Base-by-base conservation (phyloP, 2,113 vertebrate genomes). In the Tetrax tetrax region DNA sequence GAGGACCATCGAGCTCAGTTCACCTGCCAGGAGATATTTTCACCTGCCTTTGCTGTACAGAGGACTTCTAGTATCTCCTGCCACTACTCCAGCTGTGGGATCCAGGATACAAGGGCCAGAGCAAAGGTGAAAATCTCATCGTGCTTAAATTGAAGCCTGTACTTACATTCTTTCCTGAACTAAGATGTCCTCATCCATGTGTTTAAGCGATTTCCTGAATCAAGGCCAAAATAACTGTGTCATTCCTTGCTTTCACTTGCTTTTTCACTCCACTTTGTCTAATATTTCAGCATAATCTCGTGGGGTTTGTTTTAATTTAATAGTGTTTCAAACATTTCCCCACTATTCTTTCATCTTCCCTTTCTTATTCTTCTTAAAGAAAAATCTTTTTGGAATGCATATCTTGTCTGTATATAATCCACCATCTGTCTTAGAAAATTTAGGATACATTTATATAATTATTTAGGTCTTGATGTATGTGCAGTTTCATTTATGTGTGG, bases 381-480 rank as follows among this genome's bases (percentile, higher is more conserved):
- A 94, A 90, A 82, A 59, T 89, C 6, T 84, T 97, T 94, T 93
- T 92, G 69, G 90, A 96, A 96, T 94, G 71, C 82, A 53, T 95
- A 82, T 83, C 57, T 93, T 91, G 90, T 92, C 87, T 94, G n/a
- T 92, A 61, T 95, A 70, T 71, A 74, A 96, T 93, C 71, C 24
- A 82, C 85, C 85, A 95, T 96, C 97, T 97, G 90, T 90, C 87
- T 98, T 24, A 16, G 95, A 89, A 97, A 96, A 87, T 78, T 85
- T 75, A 96, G 71, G 95, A 90, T 76, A 90, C 74, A 69, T 97
- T 97, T 93, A 95, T 86, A 90, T 83, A 85, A 92, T 95, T 97
- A 97, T 96, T 97, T 97, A 96, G 78, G 50, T 93, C 93, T 95
- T 91, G 87, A 97, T 95, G 72, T 91, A 95, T 96, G 71, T 57